phyloP scores from a whole-genome alignment of 1,140 invertebrate species.

The Bombus breviceps region DNA sequence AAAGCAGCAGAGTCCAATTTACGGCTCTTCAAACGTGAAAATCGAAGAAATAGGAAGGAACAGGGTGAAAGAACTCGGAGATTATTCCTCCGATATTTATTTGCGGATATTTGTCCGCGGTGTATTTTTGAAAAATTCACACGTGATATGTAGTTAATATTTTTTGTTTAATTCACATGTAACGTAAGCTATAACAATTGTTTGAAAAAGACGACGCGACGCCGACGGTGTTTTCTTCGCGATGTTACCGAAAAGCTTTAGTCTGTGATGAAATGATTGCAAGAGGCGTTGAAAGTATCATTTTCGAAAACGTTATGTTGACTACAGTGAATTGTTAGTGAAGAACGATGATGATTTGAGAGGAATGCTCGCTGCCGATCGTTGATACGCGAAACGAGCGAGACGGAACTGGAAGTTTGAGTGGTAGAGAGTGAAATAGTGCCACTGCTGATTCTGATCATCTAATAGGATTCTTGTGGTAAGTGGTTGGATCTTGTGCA shows the following conservation, averaged over 20 bases:
- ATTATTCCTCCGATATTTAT: background rate
- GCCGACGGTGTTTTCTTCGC: background rate
- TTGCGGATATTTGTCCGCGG: background rate
- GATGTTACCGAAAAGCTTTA: background rate
- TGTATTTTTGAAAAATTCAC: background rate
- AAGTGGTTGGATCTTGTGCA: background rate
- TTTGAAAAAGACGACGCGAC: background rate
- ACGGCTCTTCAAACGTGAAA: background rate
- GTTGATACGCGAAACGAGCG: background rate
- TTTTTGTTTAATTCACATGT: background rate
- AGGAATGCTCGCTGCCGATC: background rate
- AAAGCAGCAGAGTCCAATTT: background rate
- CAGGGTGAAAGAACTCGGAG: background rate
- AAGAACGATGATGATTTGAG: constrained; percentile 1
- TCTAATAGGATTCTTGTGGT: constrained; percentile 24
- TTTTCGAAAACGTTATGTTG: too few relatives aligned
- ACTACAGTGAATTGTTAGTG: background rate
- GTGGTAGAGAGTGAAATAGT: background rate
- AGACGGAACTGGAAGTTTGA: background rate
- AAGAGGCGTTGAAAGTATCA: too few relatives aligned
- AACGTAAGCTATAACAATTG: background rate
- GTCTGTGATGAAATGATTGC: background rate
- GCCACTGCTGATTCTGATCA: background rate
- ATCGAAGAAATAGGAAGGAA: background rate
- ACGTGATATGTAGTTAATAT: background rate